Conservation (phyloP, 2,797 vertebrate genomes). For the Eulemur coronatus region DNA sequence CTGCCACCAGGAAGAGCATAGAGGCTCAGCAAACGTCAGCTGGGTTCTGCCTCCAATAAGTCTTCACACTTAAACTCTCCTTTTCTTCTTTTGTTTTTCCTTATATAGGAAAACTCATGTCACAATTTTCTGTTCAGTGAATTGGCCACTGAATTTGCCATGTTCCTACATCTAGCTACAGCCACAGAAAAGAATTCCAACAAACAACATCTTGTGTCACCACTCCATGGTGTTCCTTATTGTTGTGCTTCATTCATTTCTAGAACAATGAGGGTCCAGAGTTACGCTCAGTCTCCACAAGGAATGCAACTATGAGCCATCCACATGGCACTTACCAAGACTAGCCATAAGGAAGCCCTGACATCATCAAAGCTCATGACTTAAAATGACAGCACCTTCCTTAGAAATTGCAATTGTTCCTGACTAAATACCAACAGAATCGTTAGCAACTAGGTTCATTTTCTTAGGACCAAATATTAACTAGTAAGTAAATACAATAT, state of each 20-base stretch:
- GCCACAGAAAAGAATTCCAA: not conserved
- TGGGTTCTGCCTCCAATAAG: not conserved
- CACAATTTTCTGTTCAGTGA: not conserved
- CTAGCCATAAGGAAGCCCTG: not conserved
- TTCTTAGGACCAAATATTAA: not conserved
- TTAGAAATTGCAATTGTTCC: not conserved
- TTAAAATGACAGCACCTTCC: not conserved
- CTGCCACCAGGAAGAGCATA: not conserved
- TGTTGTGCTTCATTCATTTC: not conserved
- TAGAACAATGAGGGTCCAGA: not conserved
- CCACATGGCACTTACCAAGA: not conserved
- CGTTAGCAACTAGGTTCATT: not conserved
- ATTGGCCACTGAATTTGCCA: not conserved
- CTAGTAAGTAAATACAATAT: not conserved
- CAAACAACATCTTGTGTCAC: not conserved
- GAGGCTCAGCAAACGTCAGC: not conserved
- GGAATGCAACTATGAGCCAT: not conserved
- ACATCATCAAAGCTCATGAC: not conserved
- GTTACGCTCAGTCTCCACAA: not conserved
- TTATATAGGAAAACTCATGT: not conserved
- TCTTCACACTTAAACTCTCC: not conserved
- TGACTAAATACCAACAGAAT: not conserved
- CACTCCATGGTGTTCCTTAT: not conserved
- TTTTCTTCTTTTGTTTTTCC: not conserved
- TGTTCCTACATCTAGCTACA: not conserved